A percentile compares a stretch with the other conserved stretches of the same genome.
Conservation (phyloP, 2,888 invertebrate species). For the Sminthurides aquaticus region DNA sequence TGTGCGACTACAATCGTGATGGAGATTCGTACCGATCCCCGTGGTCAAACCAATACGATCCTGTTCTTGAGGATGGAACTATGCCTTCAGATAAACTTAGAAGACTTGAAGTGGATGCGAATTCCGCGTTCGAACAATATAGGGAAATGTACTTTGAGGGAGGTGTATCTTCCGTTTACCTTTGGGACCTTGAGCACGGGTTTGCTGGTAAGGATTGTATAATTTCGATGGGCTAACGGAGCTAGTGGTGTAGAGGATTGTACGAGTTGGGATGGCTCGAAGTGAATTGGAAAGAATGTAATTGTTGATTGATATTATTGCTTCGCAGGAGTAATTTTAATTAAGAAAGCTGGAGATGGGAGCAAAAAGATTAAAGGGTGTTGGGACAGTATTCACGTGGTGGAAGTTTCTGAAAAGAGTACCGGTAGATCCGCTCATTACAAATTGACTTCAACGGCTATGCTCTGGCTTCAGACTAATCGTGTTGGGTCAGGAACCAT, state of each 20-base stretch:
- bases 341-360: slow-evolving; percentile 97
- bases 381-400: slow-evolving; percentile 99
- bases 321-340: slow-evolving; percentile 79
- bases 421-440: slow-evolving; percentile 91
- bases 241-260: too few species aligned
- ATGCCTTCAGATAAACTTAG: slow-evolving; percentile 94
- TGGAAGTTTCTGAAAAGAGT: slow-evolving; percentile 95
- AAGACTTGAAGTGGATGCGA: slow-evolving; percentile 94
- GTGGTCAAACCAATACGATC: slow-evolving; percentile 98
- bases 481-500: slow-evolving; percentile 91
- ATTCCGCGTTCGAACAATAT: slow-evolving; percentile 97
- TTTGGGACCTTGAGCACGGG: slow-evolving; percentile 98
- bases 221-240: not conserved
- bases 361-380: slow-evolving; percentile 98
- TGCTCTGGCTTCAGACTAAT: slow-evolving; percentile 98
- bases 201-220: slow-evolving; percentile 80
- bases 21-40: slow-evolving; percentile 98
- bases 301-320: too few species aligned
- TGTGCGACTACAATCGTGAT: slow-evolving; percentile 98
- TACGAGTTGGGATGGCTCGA: too few species aligned
- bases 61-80: slow-evolving; percentile 94
- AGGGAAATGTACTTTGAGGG: slow-evolving; percentile 99
- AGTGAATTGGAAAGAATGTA: too few species aligned
- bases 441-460: slow-evolving; percentile 96
- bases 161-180: slow-evolving; percentile 96